A percentile compares a stretch with the other conserved stretches of the same genome.
Conservation (phyloP, 2,113 vertebrate genomes). For the Poeciliopsis turrubarensis region DNA sequence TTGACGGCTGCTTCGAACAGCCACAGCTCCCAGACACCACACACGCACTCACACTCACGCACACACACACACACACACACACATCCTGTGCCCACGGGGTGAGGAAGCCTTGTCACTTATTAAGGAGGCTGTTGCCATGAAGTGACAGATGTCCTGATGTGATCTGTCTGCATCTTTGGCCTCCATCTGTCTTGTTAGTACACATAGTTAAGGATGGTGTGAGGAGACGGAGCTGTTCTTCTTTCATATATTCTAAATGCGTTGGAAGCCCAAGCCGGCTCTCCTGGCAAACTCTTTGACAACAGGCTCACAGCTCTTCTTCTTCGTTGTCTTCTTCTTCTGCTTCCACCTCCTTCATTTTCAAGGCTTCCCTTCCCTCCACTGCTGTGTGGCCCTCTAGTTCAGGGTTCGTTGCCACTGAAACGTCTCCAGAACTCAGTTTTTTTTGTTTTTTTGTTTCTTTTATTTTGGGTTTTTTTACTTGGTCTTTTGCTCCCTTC, state of each 20-base stretch:
- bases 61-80: too few relatives aligned
- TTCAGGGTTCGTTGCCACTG: conserved; percentile 80
- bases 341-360: conserved; percentile 70
- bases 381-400: conserved; percentile 57
- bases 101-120: conserved; percentile 86
- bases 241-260: conserved; percentile 94
- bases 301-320: conserved; percentile 79
- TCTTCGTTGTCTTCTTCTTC: conserved; percentile 75
- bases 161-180: conserved; percentile 87
- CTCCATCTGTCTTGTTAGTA: conserved; percentile 84
- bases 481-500: conserved; percentile 83
- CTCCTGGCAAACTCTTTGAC: conserved; percentile 75
- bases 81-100: conserved; percentile 74
- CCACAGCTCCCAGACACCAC: conserved; percentile 58
- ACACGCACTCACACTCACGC: too few relatives aligned
- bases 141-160: conserved; percentile 95
- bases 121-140: conserved; percentile 89
- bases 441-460: conserved; percentile 26
- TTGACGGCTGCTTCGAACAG: conserved; percentile 70
- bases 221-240: conserved; percentile 72
- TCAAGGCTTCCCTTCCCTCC: conserved; percentile 16
- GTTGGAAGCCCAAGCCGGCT: conserved; percentile 82
- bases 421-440: conserved; percentile 86
- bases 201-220: conserved; percentile 83
- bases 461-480: conserved; percentile 74